Conservation (phyloP, 2,888 invertebrate genomes). For the Sphaeridia pumilis region DNA sequence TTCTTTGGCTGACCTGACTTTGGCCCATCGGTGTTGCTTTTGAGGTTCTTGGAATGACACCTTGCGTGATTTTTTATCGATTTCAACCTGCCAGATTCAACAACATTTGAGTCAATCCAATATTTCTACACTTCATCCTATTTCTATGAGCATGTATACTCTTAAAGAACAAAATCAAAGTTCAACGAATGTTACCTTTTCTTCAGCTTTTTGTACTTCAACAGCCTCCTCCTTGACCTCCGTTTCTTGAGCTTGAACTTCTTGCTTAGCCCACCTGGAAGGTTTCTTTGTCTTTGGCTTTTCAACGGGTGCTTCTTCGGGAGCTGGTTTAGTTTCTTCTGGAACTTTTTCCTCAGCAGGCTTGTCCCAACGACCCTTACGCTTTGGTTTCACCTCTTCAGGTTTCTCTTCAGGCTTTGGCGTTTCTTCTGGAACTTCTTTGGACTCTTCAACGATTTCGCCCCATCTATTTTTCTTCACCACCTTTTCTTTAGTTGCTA, state of each 20-base stretch:
- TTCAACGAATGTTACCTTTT: background rate
- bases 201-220: background rate
- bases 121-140: background rate
- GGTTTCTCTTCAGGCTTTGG: conserved; percentile 41
- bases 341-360: background rate
- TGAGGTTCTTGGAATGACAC: conserved; percentile 8
- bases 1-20: conserved; percentile 52
- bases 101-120: background rate
- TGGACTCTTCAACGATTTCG: background rate
- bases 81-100: conserved; percentile 5
- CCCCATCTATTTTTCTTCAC: conserved; percentile 29
- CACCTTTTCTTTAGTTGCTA: conserved; percentile 46
- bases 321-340: background rate
- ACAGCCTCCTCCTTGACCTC: background rate
- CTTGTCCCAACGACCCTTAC: background rate
- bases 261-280: background rate
- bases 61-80: conserved; percentile 3
- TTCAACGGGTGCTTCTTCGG: background rate
- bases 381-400: background rate
- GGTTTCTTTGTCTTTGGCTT: background rate
- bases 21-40: conserved; percentile 12
- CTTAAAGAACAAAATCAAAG: background rate
- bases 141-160: background rate
- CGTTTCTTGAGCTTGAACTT: background rate
- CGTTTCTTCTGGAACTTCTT: background rate